phyloP scores from a whole-genome alignment of 2,113 vertebrate species.

The Eurystomus gularis region DNA sequence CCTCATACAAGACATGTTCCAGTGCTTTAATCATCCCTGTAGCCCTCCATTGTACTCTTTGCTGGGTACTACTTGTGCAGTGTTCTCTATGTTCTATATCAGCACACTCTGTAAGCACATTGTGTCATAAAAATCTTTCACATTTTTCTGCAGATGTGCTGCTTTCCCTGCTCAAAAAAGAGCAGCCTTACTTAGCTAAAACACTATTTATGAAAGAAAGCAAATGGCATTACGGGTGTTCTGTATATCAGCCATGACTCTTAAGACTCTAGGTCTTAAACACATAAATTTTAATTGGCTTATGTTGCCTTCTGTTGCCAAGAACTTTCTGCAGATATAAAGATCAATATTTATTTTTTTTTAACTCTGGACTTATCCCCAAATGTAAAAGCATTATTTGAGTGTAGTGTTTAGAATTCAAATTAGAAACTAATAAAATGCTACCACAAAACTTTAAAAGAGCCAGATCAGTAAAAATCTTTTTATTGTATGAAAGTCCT shows the following conservation, averaged over 20 bases:
- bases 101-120: background rate
- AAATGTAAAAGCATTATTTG: conserved; percentile 37
- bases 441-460: background rate
- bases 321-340: conserved; percentile 26
- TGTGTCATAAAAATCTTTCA: background rate
- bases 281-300: conserved; percentile 45
- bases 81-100: background rate
- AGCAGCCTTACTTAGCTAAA: background rate
- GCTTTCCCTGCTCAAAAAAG: background rate
- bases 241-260: background rate
- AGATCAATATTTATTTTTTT: conserved; percentile 33
- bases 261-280: background rate
- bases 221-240: background rate
- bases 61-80: background rate
- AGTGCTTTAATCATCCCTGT: too few relatives aligned
- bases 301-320: background rate
- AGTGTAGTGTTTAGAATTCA: background rate
- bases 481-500: background rate
- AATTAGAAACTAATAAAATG: background rate
- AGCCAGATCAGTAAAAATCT: background rate
- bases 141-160: background rate
- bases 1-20: too few relatives aligned
- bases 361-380: background rate
- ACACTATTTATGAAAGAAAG: background rate
- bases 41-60: too few relatives aligned